A percentile compares a stretch with the other conserved stretches of the same genome.
Conservation (phyloP, 1,140 invertebrate species). For the Sarcophaga peregrina region DNA sequence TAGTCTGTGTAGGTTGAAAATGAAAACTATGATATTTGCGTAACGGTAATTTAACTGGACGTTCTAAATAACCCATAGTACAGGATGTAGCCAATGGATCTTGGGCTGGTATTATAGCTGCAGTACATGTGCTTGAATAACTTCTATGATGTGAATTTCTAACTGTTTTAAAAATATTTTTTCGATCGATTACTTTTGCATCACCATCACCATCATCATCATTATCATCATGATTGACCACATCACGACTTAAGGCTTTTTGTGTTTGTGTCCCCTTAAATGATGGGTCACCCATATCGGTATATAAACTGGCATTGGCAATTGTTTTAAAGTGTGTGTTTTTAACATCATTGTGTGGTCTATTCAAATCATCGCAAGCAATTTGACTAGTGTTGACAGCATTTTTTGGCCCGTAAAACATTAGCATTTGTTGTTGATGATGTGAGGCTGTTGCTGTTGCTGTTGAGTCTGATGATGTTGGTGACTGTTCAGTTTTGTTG, state of each 20-base stretch:
- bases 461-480: slow-evolving; percentile 39
- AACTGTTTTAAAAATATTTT: neutral
- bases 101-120: slow-evolving; percentile 47
- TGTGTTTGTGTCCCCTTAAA: slow-evolving; percentile 14
- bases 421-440: slow-evolving; percentile 60
- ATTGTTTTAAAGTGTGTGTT: neutral
- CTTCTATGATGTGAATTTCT: neutral
- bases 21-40: slow-evolving; percentile 78
- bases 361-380: slow-evolving; percentile 46
- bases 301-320: neutral
- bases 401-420: slow-evolving; percentile 46
- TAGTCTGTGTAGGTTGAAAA: slow-evolving; percentile 72
- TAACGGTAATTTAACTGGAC: slow-evolving; percentile 69
- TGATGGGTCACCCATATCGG: slow-evolving; percentile 6
- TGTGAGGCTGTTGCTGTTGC: slow-evolving; percentile 36
- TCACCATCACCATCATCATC: neutral
- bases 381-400: slow-evolving; percentile 23
- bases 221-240: neutral
- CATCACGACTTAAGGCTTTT: slow-evolving; percentile 34
- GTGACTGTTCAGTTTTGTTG: slow-evolving; percentile 28
- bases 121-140: neutral
- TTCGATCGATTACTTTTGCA: neutral
- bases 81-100: slow-evolving; percentile 41
- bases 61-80: slow-evolving; percentile 54
- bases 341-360: slow-evolving; percentile 54